These are phyloP conservation scores for Astropecten irregularis DNA, from an alignment of 53 echinoderm and acorn worm species.

Conservation along the genomic window DNA sequence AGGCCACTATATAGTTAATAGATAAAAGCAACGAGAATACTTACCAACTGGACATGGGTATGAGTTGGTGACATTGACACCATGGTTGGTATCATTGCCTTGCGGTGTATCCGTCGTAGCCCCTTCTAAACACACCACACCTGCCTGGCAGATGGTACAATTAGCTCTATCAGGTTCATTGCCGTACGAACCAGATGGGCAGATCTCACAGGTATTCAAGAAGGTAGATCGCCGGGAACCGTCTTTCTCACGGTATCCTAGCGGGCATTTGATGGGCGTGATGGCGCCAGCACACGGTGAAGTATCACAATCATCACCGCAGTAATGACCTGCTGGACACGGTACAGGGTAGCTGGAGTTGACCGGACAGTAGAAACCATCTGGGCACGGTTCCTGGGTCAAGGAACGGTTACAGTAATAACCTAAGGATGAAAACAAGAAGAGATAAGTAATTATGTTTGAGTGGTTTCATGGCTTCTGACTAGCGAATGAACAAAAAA, in stretches of 20 bases:
- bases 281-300: slow-evolving; percentile 86
- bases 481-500: no score
- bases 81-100: slow-evolving; percentile 79
- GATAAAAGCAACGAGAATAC: no score
- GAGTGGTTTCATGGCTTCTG: no score
- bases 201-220: slow-evolving; percentile 89
- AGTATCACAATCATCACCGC: slow-evolving; percentile 69
- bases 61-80: slow-evolving; percentile 91
- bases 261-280: slow-evolving; percentile 84
- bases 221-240: slow-evolving; percentile 80
- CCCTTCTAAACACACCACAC: slow-evolving; percentile 92
- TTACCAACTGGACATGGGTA: slow-evolving; percentile 87
- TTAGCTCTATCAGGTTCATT: slow-evolving; percentile 82
- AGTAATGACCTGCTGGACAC: slow-evolving; percentile 94
- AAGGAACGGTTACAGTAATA: slow-evolving; percentile 94
- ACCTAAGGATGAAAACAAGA: slow-evolving; percentile 38
- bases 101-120: slow-evolving; percentile 83
- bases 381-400: slow-evolving; percentile 92
- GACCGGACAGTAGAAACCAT: slow-evolving; percentile 95
- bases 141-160: slow-evolving; percentile 85
- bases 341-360: slow-evolving; percentile 89
- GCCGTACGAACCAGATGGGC: slow-evolving; percentile 90
- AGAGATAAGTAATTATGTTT: no score
- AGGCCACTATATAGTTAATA: no score
- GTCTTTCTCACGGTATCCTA: slow-evolving; percentile 90